Evolutionary conservation across 2,113 vertebrate species (phyloP), one percentile per base, ranked within the genome.

Genomic region (Dasyurus viverrinus): DNA sequence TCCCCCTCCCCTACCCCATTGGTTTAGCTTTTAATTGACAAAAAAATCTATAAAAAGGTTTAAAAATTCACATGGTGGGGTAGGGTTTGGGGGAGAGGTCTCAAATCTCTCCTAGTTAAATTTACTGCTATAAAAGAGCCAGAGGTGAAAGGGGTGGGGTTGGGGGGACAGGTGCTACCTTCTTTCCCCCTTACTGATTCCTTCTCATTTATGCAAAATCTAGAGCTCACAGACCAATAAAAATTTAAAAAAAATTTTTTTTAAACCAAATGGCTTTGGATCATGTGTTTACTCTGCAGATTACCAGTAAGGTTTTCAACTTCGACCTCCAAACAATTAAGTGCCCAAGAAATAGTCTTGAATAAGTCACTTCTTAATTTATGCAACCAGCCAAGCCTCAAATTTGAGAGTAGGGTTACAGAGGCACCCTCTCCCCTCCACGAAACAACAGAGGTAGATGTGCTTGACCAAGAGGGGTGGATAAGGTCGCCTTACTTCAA

Each of bases 151-250:
- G n/a, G 68, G n/a, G 68, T 42, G 68, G 68, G n/a, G 60, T 76
- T 84, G 68, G 68, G 68, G 68, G 68, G 68, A 76, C n/a, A 84
- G 68, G 68, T 84, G 68, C 68, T 53, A 8, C 2, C 50, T 68
- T 89, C 94, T 36, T 27, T 96, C 26, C 53, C 47, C 89, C 68
- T 84, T 46, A 3, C 48, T 89, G 93, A 84, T 52, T 89, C 54
- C 90, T 16, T 96, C 95, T 92, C 57, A 23, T 9, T 91, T n/a
- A 9, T 91, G 95, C 90, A 94, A 52, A 96, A 97, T 24, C n/a
- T 60, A 48, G 94, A 96, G 93, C 52, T 94, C 97, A 92, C 60
- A 96, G 96, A 93, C 84, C 89, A 97, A 84, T 93, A 57, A 92
- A 94, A 60, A 53, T 57, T n/a, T n/a, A 60, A 68, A 22, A 92